Conservation (phyloP, 2,113 vertebrate genomes). For the Charina bottae region DNA sequence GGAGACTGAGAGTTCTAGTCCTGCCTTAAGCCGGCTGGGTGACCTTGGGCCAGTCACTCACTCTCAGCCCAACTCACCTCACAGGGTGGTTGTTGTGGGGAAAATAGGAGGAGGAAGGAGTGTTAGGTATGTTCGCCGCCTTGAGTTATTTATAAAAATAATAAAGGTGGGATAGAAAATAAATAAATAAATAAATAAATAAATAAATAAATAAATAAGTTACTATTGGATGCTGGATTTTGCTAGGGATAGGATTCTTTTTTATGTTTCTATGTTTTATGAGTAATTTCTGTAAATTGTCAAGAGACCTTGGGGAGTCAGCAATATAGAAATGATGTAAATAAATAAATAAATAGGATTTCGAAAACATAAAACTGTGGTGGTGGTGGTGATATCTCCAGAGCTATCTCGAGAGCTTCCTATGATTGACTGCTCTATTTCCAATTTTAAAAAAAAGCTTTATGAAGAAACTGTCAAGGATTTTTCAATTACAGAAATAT, state of each 20-base stretch:
- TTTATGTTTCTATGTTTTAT: background rate
- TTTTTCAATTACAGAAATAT: background rate
- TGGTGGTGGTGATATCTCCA: too few species aligned
- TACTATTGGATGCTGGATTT: background rate
- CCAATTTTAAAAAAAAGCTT: constrained; percentile 14
- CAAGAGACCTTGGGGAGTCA: background rate
- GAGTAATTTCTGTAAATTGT: background rate
- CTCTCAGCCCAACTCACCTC: too few species aligned
- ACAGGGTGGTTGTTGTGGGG: too few species aligned
- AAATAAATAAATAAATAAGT: too few species aligned
- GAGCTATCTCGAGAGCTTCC: background rate
- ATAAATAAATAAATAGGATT: background rate
- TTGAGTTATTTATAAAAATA: too few species aligned
- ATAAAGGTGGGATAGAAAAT: too few species aligned
- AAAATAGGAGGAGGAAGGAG: too few species aligned
- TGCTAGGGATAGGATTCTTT: background rate
- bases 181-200: too few species aligned
- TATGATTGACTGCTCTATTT: background rate
- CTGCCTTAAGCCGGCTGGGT: too few species aligned
- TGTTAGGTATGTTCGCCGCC: too few species aligned
- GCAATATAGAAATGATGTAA: background rate
- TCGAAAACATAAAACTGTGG: background rate
- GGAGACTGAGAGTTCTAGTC: too few species aligned
- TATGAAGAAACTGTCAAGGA: constrained; percentile 13
- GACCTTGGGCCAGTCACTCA: too few species aligned